Evolutionary conservation across 1,140 invertebrate genomes (phyloP), one percentile per base, ranked within the genome.

Genomic region (Campodea augens): DNA sequence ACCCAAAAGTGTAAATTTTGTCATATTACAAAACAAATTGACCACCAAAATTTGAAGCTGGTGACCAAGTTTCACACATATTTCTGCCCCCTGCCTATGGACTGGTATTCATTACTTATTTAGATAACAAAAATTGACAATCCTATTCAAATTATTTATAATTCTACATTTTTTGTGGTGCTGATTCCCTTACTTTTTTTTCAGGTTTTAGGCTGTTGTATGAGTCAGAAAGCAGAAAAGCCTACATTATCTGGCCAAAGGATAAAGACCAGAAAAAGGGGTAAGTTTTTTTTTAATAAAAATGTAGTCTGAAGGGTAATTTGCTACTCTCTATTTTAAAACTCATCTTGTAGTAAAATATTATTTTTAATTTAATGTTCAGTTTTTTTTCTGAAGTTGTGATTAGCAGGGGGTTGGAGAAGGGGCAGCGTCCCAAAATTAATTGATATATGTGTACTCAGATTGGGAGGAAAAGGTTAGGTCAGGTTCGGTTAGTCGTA

Each of bases 171-270:
- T n/a, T n/a, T n/a, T n/a, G n/a, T n/a, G n/a, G n/a, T n/a, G n/a
- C n/a, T n/a, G n/a, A n/a, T 32, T 32, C 27, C 7, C 61, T 62
- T 54, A 55, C 53, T 73, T 61, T 61, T 61, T 59, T 75, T 82
- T 53, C 71, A 85, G 80, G 80, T 79, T 79, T 76, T 80, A 83
- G 78, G n/a, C n/a, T n/a, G n/a, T 92, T 95, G 87, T 90, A 96
- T 96, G 91, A 95, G 86, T 95, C 89, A 93, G 77, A 95, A 95
- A 85, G 84, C 81, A 80, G 89, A 95, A 90, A 92, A 93, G 86
- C 90, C 90, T 80, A 82, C 90, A 78, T 75, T 97, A 79, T 92
- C 89, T 77, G 91, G 91, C 86, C 90, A 95, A 80, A 87, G 90
- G 72, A 93, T 96, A 75, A 97, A 96, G 84, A 95, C 91, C 82